These are phyloP conservation scores for Anastatus disparis DNA, from an alignment of 1,140 invertebrate species.

Conservation along the genomic window DNA sequence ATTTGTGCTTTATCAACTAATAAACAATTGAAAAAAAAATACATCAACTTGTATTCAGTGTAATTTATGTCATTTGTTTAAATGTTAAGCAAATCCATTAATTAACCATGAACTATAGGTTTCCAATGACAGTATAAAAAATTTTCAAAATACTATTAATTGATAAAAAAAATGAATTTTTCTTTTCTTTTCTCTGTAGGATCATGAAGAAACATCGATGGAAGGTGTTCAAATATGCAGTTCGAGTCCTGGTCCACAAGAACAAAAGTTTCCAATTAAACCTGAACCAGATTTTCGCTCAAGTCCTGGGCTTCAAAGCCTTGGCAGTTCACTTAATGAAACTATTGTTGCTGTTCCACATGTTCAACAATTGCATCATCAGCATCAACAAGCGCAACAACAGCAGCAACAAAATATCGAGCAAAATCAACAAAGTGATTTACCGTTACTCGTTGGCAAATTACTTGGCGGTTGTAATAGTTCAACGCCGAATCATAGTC, in stretches of 20 bases:
- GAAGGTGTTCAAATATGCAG: slow-evolving; percentile 67
- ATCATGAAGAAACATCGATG: slow-evolving; percentile 67
- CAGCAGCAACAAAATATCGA: slow-evolving; percentile 53
- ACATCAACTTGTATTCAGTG: no score
- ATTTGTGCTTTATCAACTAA: no score
- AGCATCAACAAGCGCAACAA: slow-evolving; percentile 50
- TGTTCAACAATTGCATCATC: slow-evolving; percentile 8
- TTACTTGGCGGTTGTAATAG: slow-evolving; percentile 72
- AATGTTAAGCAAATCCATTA: no score
- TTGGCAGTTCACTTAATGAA: slow-evolving; percentile 56
- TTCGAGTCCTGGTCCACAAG: slow-evolving; percentile 59
- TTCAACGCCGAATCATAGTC: slow-evolving; percentile 74
- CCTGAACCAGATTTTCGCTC: slow-evolving; percentile 63
- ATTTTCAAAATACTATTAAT: no score
- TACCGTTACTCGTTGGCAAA: slow-evolving; percentile 73
- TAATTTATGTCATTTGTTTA: no score
- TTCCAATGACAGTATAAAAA: no score
- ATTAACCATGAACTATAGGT: no score
- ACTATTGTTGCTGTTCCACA: slow-evolving; percentile 50
- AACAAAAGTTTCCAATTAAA: slow-evolving; percentile 63
- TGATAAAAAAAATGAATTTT: background rate
- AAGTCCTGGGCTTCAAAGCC: slow-evolving; percentile 51
- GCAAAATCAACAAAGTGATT: slow-evolving; percentile 64
- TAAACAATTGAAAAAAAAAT: no score
- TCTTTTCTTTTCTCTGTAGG: slow-evolving; percentile 49